Percentiles rank a stretch among this genome's conserved stretches.
Evolutionary conservation across 2,113 vertebrate species (phyloP).

Genomic region (Malurus alboscapulatus): DNA sequence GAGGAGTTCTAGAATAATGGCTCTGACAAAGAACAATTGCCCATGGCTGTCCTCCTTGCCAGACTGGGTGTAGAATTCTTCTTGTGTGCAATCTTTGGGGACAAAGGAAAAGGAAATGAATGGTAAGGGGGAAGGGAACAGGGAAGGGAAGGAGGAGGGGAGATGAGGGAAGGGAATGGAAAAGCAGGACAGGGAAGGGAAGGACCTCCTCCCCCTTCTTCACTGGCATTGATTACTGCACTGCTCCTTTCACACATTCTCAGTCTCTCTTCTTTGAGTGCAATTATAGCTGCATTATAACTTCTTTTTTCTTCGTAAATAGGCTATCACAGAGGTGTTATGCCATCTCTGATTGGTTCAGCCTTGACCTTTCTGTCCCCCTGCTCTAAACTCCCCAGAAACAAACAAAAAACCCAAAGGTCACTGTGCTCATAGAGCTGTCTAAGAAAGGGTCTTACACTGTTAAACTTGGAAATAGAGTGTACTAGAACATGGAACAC

Average conservation of each 20-base stretch:
- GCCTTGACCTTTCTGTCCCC: not conserved
- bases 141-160: accelerated
- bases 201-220: not conserved
- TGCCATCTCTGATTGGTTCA: not conserved
- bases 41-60: not conserved
- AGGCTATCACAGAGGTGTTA: not conserved
- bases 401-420: no score
- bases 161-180: accelerated
- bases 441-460: not conserved
- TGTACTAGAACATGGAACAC: not conserved
- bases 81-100: not conserved
- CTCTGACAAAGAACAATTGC: conserved; percentile 11
- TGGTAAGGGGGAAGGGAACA: accelerated
- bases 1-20: not conserved
- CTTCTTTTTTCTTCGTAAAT: not conserved
- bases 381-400: not conserved
- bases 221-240: no score
- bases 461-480: not conserved
- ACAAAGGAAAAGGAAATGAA: not conserved
- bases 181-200: not conserved
- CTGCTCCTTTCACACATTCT: not conserved
- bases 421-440: not conserved
- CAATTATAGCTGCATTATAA: not conserved
- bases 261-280: not conserved
- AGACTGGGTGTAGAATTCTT: not conserved